These are phyloP conservation scores for Stenolophus ochropezus DNA, from an alignment of 2,888 invertebrate genomes.

Conservation along the genomic window DNA sequence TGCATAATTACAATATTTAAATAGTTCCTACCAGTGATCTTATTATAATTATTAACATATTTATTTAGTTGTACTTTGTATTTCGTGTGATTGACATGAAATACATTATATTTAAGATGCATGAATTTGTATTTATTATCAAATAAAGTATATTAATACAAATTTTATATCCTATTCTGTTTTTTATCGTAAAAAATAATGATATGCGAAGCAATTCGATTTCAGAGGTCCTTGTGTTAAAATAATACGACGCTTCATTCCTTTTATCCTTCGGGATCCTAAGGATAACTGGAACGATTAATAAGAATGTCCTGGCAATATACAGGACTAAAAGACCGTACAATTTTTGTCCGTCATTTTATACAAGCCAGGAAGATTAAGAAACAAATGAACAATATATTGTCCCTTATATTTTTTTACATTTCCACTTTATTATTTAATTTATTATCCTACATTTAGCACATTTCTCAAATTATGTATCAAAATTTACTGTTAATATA, in stretches of 20 bases:
- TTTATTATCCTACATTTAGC: no score
- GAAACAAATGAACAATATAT: not conserved
- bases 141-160: not conserved
- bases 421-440: no score
- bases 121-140: not conserved
- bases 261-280: not conserved
- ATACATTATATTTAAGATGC: not conserved
- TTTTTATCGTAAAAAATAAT: not conserved
- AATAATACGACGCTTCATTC: not conserved
- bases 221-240: not conserved
- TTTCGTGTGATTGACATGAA: constrained; percentile 20
- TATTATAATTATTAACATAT: not conserved
- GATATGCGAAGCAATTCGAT: not conserved
- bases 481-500: no score
- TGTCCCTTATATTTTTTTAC: not conserved
- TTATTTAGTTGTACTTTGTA: not conserved
- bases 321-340: not conserved
- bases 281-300: not conserved
- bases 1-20: not conserved
- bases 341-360: not conserved
- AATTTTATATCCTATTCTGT: not conserved
- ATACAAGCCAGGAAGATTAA: not conserved
- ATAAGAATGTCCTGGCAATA: not conserved
- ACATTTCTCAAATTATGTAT: no score
- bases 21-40: constrained; percentile 54